Base-by-base conservation (phyloP, 2,113 vertebrate species). In the Edolisoma coerulescens region DNA sequence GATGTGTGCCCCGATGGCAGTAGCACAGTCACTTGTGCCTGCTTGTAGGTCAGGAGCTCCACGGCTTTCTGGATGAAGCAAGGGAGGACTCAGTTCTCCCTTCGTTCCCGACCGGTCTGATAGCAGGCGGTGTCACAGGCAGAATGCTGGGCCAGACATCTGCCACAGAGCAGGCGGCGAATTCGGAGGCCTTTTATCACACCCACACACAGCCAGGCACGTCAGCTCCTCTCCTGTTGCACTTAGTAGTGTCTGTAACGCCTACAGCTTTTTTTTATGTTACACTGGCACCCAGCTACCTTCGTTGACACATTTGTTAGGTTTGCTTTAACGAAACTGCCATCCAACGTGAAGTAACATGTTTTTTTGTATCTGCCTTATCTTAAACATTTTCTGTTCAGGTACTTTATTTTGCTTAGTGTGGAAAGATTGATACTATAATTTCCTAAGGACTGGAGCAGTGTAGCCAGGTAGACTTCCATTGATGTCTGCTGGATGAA, bases 401-500 rank as follows among this genome's bases (percentile, higher is more conserved):
- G 56, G 37, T 86, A 37, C 26, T 70, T 93, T 35, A 37, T 91
- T 94, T 94, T 84, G 63, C 89, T 87, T 67, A 32, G 74, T 59
- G 69, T 93, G 73, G 92, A 90, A 95, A 89, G 78, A 87, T 70
- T 85, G 61, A 73, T 89, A 74, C 15, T 82, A 18, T 1, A 21
- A 30, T 93, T 89, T 97, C 74, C 57, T 42, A 42, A 69, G 82
- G 45, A 90, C n/a, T 73, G 65, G 53, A 76, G 87, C 50, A 20
- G 7, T 61, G 35, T 37, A 91, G 73, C 44, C 76, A 94, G 64
- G 87, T 75, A 89, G 84, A 45, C 87, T 89, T 81, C 20, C 81
- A 82, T 9, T 94, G 87, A 83, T 95, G 93, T 95, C 74, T 96
- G 70, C 91, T 41, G 11, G 89, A 33, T 89, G 89, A 89, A 74